phyloP scores from a whole-genome alignment of 2,113 vertebrate genomes.

The Ranitomeya imitator region DNA sequence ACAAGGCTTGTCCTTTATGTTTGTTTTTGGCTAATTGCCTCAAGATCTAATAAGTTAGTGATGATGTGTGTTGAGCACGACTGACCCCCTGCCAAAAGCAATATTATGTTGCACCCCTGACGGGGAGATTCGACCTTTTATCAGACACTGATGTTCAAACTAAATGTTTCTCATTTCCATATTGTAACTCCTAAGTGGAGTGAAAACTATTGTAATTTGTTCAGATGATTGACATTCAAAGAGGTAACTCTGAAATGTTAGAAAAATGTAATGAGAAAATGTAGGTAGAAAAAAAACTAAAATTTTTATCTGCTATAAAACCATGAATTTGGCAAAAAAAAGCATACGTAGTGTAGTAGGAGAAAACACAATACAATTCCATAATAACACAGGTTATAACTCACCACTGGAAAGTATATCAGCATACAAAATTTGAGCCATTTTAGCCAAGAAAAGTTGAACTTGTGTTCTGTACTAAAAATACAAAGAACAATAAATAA shows the following conservation, averaged over 20 bases:
- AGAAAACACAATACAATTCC: background rate
- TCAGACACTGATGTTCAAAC: conserved; percentile 72
- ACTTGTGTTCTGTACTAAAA: too few species aligned
- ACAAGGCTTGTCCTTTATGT: conserved; percentile 91
- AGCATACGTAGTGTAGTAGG: too few species aligned
- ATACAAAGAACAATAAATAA: too few species aligned
- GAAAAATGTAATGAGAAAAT: background rate
- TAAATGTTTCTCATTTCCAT: conserved; percentile 74
- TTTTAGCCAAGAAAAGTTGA: background rate
- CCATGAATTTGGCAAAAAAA: background rate
- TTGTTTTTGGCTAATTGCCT: conserved; percentile 98
- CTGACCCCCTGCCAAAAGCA: conserved; percentile 89
- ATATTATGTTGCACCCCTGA: conserved; percentile 80
- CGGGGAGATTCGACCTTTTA: conserved; percentile 72
- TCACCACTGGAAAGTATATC: background rate
- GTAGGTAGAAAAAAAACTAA: too few species aligned
- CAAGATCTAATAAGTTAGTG: conserved; percentile 98
- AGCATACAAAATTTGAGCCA: background rate
- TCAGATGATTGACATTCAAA: conserved; percentile 5
- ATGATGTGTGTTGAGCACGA: conserved; percentile 87
- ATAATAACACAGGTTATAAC: background rate
- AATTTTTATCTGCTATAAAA: background rate
- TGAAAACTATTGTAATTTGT: conserved; percentile 50
- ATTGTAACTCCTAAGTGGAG: conserved; percentile 67
- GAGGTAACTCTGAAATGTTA: background rate